Base-by-base conservation (phyloP, 2,888 invertebrate species). In the Timema cristinae region DNA sequence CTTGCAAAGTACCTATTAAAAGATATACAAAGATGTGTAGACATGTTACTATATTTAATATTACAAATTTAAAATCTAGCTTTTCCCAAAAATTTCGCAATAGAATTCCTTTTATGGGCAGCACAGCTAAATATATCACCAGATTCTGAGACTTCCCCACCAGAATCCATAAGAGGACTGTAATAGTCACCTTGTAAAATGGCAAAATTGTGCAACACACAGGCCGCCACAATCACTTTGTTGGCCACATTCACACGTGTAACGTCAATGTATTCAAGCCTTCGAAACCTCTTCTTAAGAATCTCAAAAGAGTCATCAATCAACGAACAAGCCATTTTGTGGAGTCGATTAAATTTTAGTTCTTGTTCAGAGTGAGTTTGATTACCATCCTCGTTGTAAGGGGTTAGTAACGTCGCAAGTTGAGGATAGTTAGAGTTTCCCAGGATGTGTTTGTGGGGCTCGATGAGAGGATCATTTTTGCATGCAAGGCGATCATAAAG, bases 191-290 rank as follows among this genome's bases (percentile, higher is more conserved):
- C 71, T 51, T 72, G 50, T 52, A 71, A 47, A 6, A 74, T 49
- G 49, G 71, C 69, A 71, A 74, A 70, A 59, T 75, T 75, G 15
- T 75, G 71, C 13, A 75, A 66, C 13, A 75, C 75, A 71, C 73
- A 75, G 6, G 72, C 71, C 50, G 75, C 75, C 50, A 73, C 52
- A 6, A 72, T 70, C 10, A 75, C 72, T 50, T 67, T 61, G 10
- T 69, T 69, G 6, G 73, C 75, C 13, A 72, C 50, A 56, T 66
- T 61, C 7, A 61, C 59, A 9, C 66, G 52, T 13, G 52, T 51
- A 7, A 71, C 69, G 13, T 69, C 71, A 50, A 71, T 59, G 63
- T 61, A 71, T 47, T 69, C 68, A 51, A 75, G 47, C 49, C 71
- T 69, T 11, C 59, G 68, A 67, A 73, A 75, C 50, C 71, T 59